Base-by-base conservation (phyloP, 2,888 invertebrate species). In the Coelopa pilipes region DNA sequence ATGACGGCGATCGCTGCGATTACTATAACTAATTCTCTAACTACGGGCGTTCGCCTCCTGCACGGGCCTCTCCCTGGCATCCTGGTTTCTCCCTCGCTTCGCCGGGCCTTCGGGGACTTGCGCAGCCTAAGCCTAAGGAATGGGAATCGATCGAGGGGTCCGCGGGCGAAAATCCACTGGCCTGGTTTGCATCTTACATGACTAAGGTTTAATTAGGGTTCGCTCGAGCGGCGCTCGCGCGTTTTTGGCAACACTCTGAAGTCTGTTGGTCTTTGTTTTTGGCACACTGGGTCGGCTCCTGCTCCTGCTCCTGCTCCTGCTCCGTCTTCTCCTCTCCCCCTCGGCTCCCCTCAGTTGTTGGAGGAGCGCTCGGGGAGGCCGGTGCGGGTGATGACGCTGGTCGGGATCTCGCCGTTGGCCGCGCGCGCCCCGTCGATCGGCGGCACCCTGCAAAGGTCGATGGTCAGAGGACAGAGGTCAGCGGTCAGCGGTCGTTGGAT, bases 311-410 rank as follows among this genome's bases (percentile, higher is more conserved):
- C 34, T 34, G 4, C 34, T 34, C 2, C 34, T 34, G n/a, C n/a
- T n/a, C n/a, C n/a, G n/a, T n/a, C n/a, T 34, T 34, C 34, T 2
- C 7, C 7, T 7, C 2, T 34, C 34, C 34, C 7, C 34, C 4
- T 34, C 34, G 34, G 2, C 34, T 7, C 7, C 34, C 53, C 70
- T 84, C 78, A 85, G 74, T 85, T 87, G 85, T 87, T 87, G 82
- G 86, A 84, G 76, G 87, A 80, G 72, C 87, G 82, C 74, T 88
- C 87, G 55, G 88, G 85, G 57, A 86, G 78, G 10, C 88, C 88
- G 47, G 90, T 90, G 65, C 90, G 90, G 10, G 90, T 90, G 78
- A 91, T 91, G 67, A 91, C 90, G 74, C 88, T 88, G 15, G 85
- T 89, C 72, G 85, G 82, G 17, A 87, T 82, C 76, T 88, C 88